These are phyloP conservation scores for Ivindomyrus marchei DNA, from an alignment of 2,113 vertebrate genomes.

Conservation along the genomic window DNA sequence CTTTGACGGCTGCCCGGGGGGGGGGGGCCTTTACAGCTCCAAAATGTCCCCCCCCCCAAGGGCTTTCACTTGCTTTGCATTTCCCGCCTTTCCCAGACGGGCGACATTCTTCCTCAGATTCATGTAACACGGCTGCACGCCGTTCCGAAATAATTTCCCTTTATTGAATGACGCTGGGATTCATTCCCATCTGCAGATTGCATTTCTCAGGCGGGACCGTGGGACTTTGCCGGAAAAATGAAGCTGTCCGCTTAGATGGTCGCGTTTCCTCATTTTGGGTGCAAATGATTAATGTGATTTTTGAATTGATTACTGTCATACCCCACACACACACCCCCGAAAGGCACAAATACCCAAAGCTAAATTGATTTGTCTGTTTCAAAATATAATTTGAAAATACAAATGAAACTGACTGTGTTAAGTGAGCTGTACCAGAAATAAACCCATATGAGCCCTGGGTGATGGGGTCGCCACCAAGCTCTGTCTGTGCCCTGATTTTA, in stretches of 20 bases:
- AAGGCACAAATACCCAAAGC: neutral
- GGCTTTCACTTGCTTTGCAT: neutral
- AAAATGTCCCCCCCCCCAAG: neutral
- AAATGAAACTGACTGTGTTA: neutral
- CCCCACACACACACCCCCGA: neutral
- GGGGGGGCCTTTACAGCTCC: too few relatives aligned
- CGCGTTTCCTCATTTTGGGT: neutral
- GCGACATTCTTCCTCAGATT: slow-evolving; percentile 2
- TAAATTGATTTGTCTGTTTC: neutral
- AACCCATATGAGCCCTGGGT: neutral
- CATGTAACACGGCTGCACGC: slow-evolving; percentile 35
- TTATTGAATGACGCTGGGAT: slow-evolving; percentile 1
- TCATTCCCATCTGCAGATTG: neutral
- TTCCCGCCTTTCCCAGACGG: neutral
- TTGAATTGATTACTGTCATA: neutral
- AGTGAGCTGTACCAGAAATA: neutral
- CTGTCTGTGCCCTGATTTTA: neutral
- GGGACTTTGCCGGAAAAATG: neutral
- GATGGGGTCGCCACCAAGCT: neutral
- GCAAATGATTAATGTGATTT: slow-evolving; percentile 3
- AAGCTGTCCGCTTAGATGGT: neutral
- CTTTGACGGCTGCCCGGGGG: neutral
- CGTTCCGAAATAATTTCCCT: neutral
- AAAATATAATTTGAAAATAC: too few relatives aligned
- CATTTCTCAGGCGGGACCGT: neutral